Base-by-base conservation (phyloP, 2,888 invertebrate genomes). In the Emmelina monodactyla region DNA sequence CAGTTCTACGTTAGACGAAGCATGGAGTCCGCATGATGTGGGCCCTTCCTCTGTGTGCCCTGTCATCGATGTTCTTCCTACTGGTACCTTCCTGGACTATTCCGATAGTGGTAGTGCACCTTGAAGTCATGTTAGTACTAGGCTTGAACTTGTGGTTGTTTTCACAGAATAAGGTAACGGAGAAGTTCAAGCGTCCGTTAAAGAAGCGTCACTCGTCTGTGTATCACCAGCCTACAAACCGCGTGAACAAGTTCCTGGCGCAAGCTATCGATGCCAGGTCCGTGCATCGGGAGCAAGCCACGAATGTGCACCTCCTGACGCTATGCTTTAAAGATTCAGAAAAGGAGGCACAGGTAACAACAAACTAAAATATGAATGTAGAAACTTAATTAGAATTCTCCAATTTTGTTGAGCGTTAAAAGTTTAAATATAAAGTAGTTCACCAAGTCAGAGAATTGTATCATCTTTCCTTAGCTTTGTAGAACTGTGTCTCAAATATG, bases 201-300 rank as follows among this genome's bases (percentile, higher is more conserved):
- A 91, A 92, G 71, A 92, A 93, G 78, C 86, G 92, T 51, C 91
- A 91, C 70, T 90, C 91, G 48, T 89, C 89, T 62, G 88, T 91
- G 44, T 90, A 91, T 69, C 91, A 92, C 75, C 92, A 92, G 71
- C 92, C 93, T 22, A 90, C 90, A 22, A 94, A 94, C 75, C 86
- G 94, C 47, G 94, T 94, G 38, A 94, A 94, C 82, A 94, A 93
- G 66, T 94, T 91, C 73, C 83, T 95, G 53, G 90, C 92, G 40
- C 92, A 94, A 72, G 94, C 94, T 16, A 93, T 94, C 50, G 92
- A 92, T 62, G 94, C 94, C 19, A 84, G 94, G 43, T 92, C 92
- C 57, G 92, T 94, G 40, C 93, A 94, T 62, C 84, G 92, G 39
- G 94, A 94, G 68, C 94, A 94, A 71, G 88, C 91, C 14, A 89